Percentiles rank a stretch among this genome's conserved stretches.
phyloP scores from a whole-genome alignment of 2,888 invertebrate genomes.

The Lasioglossum pauxillum region DNA sequence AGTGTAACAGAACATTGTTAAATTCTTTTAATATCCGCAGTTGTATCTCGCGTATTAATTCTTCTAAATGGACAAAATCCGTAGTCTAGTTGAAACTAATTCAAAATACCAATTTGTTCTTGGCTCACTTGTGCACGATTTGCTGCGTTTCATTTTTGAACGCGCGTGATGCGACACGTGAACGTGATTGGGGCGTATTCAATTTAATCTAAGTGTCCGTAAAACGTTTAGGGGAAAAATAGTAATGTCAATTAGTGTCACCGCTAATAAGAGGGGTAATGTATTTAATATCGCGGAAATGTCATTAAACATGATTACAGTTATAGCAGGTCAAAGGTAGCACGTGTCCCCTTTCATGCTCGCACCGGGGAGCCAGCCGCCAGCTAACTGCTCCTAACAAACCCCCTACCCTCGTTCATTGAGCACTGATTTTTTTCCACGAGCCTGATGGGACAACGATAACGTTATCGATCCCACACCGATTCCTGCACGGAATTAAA shows the following conservation, averaged over 20 bases:
- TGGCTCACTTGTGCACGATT: not conserved
- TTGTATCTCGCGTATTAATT: too few relatives aligned
- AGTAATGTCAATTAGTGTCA: conserved; percentile 24
- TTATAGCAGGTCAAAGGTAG: conserved; percentile 49
- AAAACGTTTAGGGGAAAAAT: conserved; percentile 1
- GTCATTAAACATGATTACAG: conserved; percentile 49
- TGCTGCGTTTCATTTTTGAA: not conserved
- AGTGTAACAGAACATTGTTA: too few relatives aligned
- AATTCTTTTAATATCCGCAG: too few relatives aligned
- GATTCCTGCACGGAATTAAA: not conserved
- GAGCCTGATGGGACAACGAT: conserved; percentile 20
- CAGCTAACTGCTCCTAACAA: conserved; percentile 45
- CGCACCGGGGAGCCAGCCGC: conserved; percentile 25
- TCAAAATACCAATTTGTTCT: not conserved
- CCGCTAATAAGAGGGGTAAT: conserved; percentile 36
- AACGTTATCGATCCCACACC: conserved; percentile 33
- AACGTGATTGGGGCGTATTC: not conserved
- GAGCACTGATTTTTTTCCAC: conserved; percentile 27
- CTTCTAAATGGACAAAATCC: too few relatives aligned
- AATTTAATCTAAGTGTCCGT: not conserved
- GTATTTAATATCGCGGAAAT: conserved; percentile 49
- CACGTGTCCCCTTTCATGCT: conserved; percentile 47
- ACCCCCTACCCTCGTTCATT: conserved; percentile 21
- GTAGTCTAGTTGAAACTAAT: not conserved
- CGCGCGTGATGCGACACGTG: not conserved